phyloP scores from a whole-genome alignment of 2,113 vertebrate genomes.

The Clupea harengus region DNA sequence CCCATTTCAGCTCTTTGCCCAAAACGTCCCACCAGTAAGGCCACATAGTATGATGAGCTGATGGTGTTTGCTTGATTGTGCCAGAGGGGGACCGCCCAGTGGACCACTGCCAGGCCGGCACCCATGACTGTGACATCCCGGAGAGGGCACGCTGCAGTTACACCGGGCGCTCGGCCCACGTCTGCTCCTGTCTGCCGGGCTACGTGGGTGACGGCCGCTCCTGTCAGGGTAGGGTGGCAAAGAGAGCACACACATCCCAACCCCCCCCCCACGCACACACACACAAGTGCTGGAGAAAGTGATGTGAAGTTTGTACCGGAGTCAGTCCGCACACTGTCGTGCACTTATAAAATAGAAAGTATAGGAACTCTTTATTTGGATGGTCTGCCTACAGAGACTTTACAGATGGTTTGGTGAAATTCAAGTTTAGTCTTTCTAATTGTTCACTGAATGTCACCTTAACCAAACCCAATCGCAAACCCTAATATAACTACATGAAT shows the following conservation, averaged over 20 bases:
- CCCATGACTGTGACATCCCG: conserved; percentile 81
- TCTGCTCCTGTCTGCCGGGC: conserved; percentile 82
- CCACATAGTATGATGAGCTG: not conserved
- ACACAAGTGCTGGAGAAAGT: too few relatives aligned
- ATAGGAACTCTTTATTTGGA: too few relatives aligned
- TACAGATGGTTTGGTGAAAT: too few relatives aligned
- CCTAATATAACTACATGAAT: too few relatives aligned
- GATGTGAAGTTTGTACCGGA: too few relatives aligned
- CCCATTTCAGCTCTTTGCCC: not conserved
- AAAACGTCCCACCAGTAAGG: not conserved
- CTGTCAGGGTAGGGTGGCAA: conserved; percentile 71
- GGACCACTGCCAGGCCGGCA: conserved; percentile 77
- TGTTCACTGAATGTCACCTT: too few relatives aligned
- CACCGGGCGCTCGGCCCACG: conserved; percentile 73
- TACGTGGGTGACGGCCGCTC: conserved; percentile 79
- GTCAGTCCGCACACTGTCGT: too few relatives aligned
- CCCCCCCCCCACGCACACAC: not conserved
- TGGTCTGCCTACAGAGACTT: too few relatives aligned
- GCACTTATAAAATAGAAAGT: too few relatives aligned
- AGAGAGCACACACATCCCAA: not conserved
- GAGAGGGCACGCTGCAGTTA: conserved; percentile 84
- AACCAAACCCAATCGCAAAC: too few relatives aligned
- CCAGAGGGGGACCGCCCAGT: conserved; percentile 59
- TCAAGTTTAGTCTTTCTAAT: too few relatives aligned
- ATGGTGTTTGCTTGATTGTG: conserved; percentile 23